phyloP scores from a whole-genome alignment of 2,888 invertebrate species.

The Deilephila porcellus region DNA sequence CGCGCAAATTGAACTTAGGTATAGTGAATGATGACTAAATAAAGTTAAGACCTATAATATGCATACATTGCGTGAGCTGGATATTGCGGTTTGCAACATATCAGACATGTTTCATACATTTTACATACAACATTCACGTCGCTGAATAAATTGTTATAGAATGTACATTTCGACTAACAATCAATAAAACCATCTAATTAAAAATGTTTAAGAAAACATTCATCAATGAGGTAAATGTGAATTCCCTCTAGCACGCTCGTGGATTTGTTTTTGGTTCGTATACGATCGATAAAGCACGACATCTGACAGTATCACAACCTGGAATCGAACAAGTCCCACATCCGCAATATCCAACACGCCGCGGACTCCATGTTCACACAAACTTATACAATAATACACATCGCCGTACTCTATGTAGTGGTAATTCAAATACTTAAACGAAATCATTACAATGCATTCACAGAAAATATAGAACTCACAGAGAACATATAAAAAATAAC shows the following conservation, averaged over 20 bases:
- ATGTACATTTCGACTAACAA: constrained; percentile 23
- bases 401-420: constrained; percentile 72
- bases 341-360: constrained; percentile 48
- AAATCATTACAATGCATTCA: constrained; percentile 59
- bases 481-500: constrained; percentile 67
- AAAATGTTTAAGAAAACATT: constrained; percentile 8
- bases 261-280: not conserved
- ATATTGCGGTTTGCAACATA: constrained; percentile 37
- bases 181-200: constrained; percentile 10
- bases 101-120: constrained; percentile 31
- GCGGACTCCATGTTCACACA: constrained; percentile 60
- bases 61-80: constrained; percentile 57
- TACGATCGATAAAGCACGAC: not conserved
- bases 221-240: not conserved
- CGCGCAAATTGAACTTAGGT: constrained; percentile 77
- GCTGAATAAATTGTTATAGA: not conserved
- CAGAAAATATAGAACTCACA: constrained; percentile 63
- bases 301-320: constrained; percentile 56
- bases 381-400: constrained; percentile 64
- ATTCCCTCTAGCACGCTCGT: not conserved
- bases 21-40: constrained; percentile 82
- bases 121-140: constrained; percentile 8
- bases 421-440: constrained; percentile 67
- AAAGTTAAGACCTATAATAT: constrained; percentile 78
- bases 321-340: constrained; percentile 30